A percentile compares a stretch with the other conserved stretches of the same genome.
Conservation (phyloP, 2,888 invertebrate genomes). For the Philhelius pedissequus region DNA sequence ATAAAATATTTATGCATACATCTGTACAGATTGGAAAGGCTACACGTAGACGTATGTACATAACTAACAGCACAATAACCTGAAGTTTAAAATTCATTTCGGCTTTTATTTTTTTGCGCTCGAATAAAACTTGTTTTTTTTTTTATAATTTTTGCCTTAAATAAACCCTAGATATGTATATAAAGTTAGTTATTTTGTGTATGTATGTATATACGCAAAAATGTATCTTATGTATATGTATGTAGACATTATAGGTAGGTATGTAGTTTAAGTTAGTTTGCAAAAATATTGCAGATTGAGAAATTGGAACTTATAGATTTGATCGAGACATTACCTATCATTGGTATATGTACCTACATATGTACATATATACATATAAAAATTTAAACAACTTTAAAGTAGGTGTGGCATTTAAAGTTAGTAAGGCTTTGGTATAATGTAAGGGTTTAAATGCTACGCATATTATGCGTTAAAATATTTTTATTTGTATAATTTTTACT, state of each 20-base stretch:
- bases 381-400: background rate
- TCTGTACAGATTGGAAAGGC: slow-evolving; percentile 7
- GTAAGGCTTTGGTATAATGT: background rate
- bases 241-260: too few species aligned
- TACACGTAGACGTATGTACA: slow-evolving; percentile 4
- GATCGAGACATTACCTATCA: background rate
- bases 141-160: slow-evolving; percentile 71
- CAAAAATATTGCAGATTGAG: background rate
- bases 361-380: background rate
- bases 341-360: background rate
- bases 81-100: slow-evolving; percentile 39
- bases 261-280: too few species aligned
- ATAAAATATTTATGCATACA: slow-evolving; percentile 25
- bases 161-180: slow-evolving; percentile 53
- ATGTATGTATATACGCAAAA: background rate
- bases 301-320: background rate
- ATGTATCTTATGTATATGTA: background rate
- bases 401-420: background rate
- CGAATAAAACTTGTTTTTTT: slow-evolving; percentile 45
- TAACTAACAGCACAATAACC: slow-evolving; percentile 30
- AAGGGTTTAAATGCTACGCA: background rate
- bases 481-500: too few species aligned
- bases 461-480: too few species aligned
- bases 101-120: slow-evolving; percentile 1
- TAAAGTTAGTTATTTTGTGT: background rate